A percentile compares a stretch with the other conserved stretches of the same genome.
Conservation (phyloP, 1,140 invertebrate species). For the Drosophila obscura region DNA sequence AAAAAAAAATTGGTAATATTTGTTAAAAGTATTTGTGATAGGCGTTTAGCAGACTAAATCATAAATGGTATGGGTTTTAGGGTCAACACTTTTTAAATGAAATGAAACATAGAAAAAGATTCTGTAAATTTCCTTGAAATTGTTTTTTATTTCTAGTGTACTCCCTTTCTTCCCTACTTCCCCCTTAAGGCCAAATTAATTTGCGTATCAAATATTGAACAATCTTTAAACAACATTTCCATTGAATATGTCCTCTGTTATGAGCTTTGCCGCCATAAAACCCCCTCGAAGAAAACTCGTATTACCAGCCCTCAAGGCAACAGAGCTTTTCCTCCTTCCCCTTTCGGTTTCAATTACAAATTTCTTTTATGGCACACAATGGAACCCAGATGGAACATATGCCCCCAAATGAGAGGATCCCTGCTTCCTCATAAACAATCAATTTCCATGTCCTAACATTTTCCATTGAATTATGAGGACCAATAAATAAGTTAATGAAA, state of each 20-base stretch:
- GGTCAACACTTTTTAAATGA: too few relatives aligned
- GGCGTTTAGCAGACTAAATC: too few relatives aligned
- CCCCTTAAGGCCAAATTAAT: neutral
- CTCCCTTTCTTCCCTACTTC: too few relatives aligned
- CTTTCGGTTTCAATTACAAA: conserved; percentile 35
- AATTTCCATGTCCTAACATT: conserved; percentile 19
- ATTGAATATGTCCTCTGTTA: conserved; percentile 16
- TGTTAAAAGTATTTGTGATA: too few relatives aligned
- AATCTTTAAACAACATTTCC: conserved; percentile 8
- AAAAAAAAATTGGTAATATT: too few relatives aligned
- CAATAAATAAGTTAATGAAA: conserved; percentile 51
- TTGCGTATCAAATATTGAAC: neutral
- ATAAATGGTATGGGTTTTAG: too few relatives aligned
- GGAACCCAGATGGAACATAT: conserved; percentile 16
- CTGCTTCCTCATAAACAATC: conserved; percentile 24
- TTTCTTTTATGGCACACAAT: conserved; percentile 28
- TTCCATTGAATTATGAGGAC: conserved; percentile 37
- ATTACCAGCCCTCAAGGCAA: conserved; percentile 23
- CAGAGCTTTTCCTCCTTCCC: conserved; percentile 20
- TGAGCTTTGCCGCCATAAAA: neutral
- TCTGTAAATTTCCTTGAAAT: too few relatives aligned
- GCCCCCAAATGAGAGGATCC: neutral
- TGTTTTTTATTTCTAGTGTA: too few relatives aligned
- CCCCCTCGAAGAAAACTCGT: conserved; percentile 6
- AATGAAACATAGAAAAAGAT: too few relatives aligned